These are phyloP conservation scores for Hemicrepidius hirtus DNA, from an alignment of 2,888 invertebrate species.

Conservation along the genomic window DNA sequence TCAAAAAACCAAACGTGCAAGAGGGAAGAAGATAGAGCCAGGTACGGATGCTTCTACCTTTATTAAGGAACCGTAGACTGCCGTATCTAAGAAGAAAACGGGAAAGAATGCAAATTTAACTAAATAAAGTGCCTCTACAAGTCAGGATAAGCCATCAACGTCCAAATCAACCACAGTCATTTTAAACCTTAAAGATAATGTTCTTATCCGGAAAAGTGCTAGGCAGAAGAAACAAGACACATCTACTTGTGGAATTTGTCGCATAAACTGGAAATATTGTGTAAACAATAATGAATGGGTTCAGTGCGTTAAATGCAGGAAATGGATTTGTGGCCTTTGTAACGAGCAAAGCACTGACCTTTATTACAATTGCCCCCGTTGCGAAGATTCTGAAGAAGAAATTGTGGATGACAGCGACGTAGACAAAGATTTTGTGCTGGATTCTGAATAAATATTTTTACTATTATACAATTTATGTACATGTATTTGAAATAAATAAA, in stretches of 20 bases:
- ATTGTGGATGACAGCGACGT: not conserved
- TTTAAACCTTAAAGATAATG: not conserved
- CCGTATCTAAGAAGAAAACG: not conserved
- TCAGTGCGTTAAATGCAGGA: not conserved
- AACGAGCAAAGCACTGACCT: not conserved
- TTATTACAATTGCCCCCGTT: not conserved
- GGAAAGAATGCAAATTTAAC: not conserved
- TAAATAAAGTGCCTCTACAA: not conserved
- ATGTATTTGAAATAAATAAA: too few species aligned
- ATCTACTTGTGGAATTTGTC: not conserved
- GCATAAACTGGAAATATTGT: constrained; percentile 1
- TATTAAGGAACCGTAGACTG: not conserved
- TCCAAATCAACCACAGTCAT: constrained; percentile 5
- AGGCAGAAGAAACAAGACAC: not conserved
- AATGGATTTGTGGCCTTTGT: constrained; percentile 3
- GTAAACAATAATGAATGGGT: not conserved
- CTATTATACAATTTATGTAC: too few species aligned
- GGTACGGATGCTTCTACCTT: not conserved
- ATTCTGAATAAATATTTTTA: not conserved
- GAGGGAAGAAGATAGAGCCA: not conserved
- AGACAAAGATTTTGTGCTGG: not conserved
- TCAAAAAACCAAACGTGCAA: not conserved
- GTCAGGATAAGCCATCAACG: not conserved
- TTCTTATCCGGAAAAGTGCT: not conserved
- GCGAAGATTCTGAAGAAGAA: constrained; percentile 12